Base-by-base conservation (phyloP, 2,113 vertebrate genomes). In the Chitala chitala region DNA sequence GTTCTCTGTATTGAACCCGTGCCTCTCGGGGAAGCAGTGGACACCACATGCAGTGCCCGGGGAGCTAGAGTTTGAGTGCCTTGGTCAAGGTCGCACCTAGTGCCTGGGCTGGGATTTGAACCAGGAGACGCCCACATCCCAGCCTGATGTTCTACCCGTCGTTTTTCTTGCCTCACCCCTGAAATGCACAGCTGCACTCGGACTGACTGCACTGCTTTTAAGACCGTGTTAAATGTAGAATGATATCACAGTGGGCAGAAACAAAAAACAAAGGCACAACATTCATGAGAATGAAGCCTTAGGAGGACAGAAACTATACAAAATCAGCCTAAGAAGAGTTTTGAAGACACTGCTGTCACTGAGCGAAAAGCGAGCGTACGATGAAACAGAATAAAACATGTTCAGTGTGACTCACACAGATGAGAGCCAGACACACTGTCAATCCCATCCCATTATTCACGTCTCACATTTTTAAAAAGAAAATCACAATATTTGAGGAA, bases 321-420 rank as follows among this genome's bases (percentile, higher is more conserved):
- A 33, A 46, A 22, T 2, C 48, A 69, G 8, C 50, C 48, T 76
- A 54, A 42, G 68, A 73, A 22, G 69, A 74, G 8, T 26, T 44
- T n/a, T 44, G 48, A 73, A 55, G 54, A 69, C 26, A 59, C 12
- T 17, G 46, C 56, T 73, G 70, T 69, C 68, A 51, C 54, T 44
- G 33, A 63, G 50, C 54, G 40, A 15, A 65, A n/a, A 58, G 33
- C 71, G 54, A 69, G 2, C 4, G n/a, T 44, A 29, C 46, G 59
- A 76, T 68, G 46, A 76, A 74, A 58, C 55, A 72, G 8, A 76
- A 56, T 75, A 44, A 78, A 78, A 71, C 76, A 79, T 33, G 59
- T 9, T 42, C 8, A 50, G 12, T 24, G 61, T 56, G 51, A 33
- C 54, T 4, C 33, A 71, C 56, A 4, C 40, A 51, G 72, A 42